Evolutionary conservation across 2,113 vertebrate genomes (phyloP).

Genomic region (Crotalus helleri): DNA sequence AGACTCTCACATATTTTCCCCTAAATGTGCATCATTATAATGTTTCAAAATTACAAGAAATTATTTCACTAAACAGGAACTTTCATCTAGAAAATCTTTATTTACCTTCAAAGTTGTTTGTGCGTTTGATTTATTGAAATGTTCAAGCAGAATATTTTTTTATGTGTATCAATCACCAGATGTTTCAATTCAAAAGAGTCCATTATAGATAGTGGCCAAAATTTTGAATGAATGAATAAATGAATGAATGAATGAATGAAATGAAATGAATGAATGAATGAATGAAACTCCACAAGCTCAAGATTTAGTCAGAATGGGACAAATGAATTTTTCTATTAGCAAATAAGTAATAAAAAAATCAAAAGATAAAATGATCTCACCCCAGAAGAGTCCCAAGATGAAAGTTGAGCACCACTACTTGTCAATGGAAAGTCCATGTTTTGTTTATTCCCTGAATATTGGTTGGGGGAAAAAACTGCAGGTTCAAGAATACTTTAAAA

Average conservation of each 20-base stretch:
- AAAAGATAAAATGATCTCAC: not conserved
- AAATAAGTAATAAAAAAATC: not conserved
- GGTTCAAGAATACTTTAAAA: not conserved
- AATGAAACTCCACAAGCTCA: not conserved
- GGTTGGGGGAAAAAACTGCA: not conserved
- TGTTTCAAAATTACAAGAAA: not conserved
- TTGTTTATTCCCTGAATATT: not conserved
- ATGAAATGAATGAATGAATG: not conserved
- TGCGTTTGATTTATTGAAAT: not conserved
- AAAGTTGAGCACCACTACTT: not conserved
- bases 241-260: not conserved
- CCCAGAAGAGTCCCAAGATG: not conserved
- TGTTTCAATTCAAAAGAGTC: not conserved
- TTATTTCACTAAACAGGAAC: not conserved
- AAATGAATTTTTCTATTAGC: not conserved
- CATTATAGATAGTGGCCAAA: not conserved
- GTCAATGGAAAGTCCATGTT: not conserved
- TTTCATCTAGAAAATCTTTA: not conserved
- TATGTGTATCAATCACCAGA: not conserved
- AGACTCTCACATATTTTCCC: not conserved
- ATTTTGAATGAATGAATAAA: not conserved
- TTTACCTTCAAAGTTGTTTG: not conserved
- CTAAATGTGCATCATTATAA: not conserved
- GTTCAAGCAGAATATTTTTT: not conserved
- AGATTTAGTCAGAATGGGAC: not conserved